Evolutionary conservation across 2,797 vertebrate species (phyloP), one percentile per base, ranked within the genome.

Genomic region (Neomorphus geoffroyi): DNA sequence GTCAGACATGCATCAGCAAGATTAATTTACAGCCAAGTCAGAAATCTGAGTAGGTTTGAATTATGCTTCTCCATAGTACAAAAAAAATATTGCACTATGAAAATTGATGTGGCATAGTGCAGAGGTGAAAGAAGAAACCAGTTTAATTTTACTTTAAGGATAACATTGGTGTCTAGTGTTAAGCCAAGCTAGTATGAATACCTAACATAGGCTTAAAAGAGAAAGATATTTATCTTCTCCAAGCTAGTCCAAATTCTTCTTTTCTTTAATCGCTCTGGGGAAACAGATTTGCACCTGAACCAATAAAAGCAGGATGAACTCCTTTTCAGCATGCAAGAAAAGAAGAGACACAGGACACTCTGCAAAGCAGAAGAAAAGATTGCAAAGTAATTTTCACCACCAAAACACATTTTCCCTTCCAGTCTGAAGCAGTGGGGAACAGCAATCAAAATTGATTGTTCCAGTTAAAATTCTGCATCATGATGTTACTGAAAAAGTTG

Each of bases 1-100:
- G 81, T 82, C 67, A 94, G 86, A 80, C 57, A 43, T 85, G 48
- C 82, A 78, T 71, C 4, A 2, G 69, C 46, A 85, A 90, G 86
- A 94, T 95, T 90, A 94, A 94, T 93, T 96, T 91, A 78, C 83
- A 88, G 67, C 14, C 27, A 88, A 95, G 89, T 85, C 85, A 92
- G 87, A 90, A 94, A 88, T 93, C 69, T 90, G 91, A 90, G 74
- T 85, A 72, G 26, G 28, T 90, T 88, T 97, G 73, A 93, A 88
- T 83, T 96, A 91, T 23, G 11, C 16, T 88, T 7, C 67, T 91
- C 61, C 16, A 30, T 6, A 92, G 72, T 37, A 58, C 11, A 8
- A 32, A 86, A 78, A n/a, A 28, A 70, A 61, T 57, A 35, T 13
- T 66, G 13, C 54, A 39, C 61, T 70, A 30, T 85, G 67, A 78